Base-by-base conservation (phyloP, 2,888 invertebrate genomes). In the Eilema sororculum region DNA sequence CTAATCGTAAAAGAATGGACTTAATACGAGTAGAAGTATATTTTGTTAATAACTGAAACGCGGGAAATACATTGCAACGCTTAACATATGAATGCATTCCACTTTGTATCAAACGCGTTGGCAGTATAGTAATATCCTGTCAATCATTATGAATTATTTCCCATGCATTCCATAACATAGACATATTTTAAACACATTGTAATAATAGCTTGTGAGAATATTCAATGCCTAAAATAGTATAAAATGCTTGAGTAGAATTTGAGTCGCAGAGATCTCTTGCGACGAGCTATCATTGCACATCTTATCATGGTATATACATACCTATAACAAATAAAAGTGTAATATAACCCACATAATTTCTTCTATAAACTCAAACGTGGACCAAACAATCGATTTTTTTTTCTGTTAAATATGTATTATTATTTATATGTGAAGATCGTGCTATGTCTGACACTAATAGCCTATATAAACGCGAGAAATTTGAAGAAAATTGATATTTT, bases 401-500 rank as follows among this genome's bases (percentile, higher is more conserved):
- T 20, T 22, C 12, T 12, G 22, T 24, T 13, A 33, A 25, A 12
- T 10, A 65, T 69, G 61, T 57, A n/a, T 56, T 56, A 56, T 10
- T 61, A 57, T 22, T 56, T 61, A n/a, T 25, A 5, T 61, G 37
- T 57, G 56, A 65, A 33, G 28, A 57, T 69, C n/a, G 25, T 25
- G 22, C 22, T 69, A 16, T 60, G 59, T 33, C n/a, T 69, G 22
- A n/a, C 52, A n/a, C 2, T 69, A 13, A n/a, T 25, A 62, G 41
- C 41, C 20, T 20, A 25, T 10, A 25, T 41, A 20, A 62, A 62
- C 8, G 25, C 41, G 4, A 62, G 24, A 13, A 12, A 62, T 0
- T 10, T 41, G 9, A 41, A 25, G 41, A 25, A n/a, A n/a, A n/a
- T n/a, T n/a, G n/a, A 20, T 20, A 6, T 41, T 9, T 62, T 41